These are phyloP conservation scores for Hetaerina titia DNA, from an alignment of 2,888 invertebrate species.

Conservation along the genomic window DNA sequence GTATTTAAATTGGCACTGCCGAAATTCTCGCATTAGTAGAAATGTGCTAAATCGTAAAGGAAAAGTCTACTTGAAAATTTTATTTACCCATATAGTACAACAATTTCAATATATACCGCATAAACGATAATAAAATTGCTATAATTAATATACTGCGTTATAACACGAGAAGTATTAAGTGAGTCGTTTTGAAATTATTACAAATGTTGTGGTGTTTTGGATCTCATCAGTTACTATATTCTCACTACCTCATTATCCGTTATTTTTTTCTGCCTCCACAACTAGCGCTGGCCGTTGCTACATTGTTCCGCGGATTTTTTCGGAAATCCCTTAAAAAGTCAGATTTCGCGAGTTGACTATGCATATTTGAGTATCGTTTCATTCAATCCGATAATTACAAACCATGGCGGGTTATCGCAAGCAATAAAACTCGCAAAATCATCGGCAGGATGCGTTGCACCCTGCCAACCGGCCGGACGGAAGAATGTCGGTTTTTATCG, in stretches of 20 bases:
- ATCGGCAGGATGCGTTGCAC: background rate
- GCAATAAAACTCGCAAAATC: background rate
- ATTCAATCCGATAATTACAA: slow-evolving; percentile 39
- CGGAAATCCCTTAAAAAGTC: background rate
- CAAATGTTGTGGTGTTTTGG: too few species aligned
- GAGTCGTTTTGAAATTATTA: too few species aligned
- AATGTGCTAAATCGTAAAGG: too few species aligned
- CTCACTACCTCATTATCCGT: background rate
- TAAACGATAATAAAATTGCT: too few species aligned
- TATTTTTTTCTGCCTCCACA: background rate
- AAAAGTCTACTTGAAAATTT: too few species aligned
- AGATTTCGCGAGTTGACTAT: slow-evolving; percentile 21
- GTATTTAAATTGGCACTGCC: too few species aligned
- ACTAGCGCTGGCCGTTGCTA: background rate
- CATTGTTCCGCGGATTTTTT: background rate
- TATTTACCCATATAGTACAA: too few species aligned
- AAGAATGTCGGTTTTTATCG: background rate
- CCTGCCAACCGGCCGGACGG: background rate
- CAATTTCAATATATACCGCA: too few species aligned
- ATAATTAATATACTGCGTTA: too few species aligned
- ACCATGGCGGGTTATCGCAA: background rate
- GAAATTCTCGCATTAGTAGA: too few species aligned
- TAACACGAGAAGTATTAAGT: too few species aligned
- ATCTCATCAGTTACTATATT: too few species aligned
- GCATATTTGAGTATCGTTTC: slow-evolving; percentile 5